Evolutionary conservation across 1,140 invertebrate genomes (phyloP).

Genomic region (Drosophila cardini): DNA sequence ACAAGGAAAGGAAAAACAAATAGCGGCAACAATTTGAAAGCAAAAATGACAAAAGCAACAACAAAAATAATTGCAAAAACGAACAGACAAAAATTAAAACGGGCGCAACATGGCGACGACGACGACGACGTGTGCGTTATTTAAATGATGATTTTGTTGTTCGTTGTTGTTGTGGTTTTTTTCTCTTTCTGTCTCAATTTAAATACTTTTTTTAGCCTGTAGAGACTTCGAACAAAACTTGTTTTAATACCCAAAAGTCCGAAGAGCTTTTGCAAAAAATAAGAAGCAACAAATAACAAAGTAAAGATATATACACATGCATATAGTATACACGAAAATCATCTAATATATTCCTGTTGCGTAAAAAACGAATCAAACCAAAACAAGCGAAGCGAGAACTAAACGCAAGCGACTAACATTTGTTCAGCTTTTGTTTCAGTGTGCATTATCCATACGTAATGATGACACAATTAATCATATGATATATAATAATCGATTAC

Average conservation of each 20-base stretch:
- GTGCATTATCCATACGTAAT: constrained; percentile 57
- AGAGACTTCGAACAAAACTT: constrained; percentile 62
- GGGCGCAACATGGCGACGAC: constrained; percentile 58
- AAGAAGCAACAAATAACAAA: constrained; percentile 50
- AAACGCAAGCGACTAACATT: constrained; percentile 20
- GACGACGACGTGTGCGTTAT: constrained; percentile 71
- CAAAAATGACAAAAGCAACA: constrained; percentile 45
- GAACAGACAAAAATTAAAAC: constrained; percentile 65
- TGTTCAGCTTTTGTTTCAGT: constrained; percentile 27
- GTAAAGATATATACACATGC: constrained; percentile 12
- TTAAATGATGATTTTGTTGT: constrained; percentile 76
- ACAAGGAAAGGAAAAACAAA: constrained; percentile 46
- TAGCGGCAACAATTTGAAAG: constrained; percentile 67
- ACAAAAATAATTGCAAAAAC: constrained; percentile 75
- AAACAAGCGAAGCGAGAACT: constrained; percentile 5
- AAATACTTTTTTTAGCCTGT: constrained; percentile 71
- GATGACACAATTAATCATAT: too few relatives aligned
- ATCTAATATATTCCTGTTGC: constrained; percentile 77
- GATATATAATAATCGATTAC: too few relatives aligned
- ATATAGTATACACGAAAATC: constrained; percentile 24
- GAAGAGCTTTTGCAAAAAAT: constrained; percentile 38
- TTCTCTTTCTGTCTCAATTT: constrained; percentile 66
- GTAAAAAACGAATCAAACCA: constrained; percentile 44
- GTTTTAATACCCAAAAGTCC: constrained; percentile 51
- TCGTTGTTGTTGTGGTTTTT: not conserved